Evolutionary conservation across 2,113 vertebrate species (phyloP).

Genomic region (Miniopterus natalensis): DNA sequence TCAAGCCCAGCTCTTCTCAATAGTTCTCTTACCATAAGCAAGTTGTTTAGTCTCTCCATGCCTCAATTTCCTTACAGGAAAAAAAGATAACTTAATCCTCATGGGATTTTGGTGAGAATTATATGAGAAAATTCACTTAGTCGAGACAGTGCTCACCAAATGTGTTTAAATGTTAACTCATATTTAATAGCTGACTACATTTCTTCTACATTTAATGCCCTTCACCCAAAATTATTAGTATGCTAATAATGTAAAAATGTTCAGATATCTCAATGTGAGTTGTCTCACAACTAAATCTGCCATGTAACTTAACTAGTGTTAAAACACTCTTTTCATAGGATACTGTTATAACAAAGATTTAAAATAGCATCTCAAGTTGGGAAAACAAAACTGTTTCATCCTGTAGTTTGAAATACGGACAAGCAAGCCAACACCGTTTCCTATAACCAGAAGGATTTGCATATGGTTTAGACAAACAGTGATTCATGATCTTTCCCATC

Average conservation of each 20-base stretch:
- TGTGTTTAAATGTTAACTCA: conserved; percentile 29
- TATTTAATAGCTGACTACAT: not conserved
- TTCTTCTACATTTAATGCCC: conserved; percentile 35
- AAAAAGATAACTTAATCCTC: conserved; percentile 27
- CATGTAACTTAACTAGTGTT: not conserved
- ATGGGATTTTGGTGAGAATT: not conserved
- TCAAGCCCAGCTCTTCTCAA: not conserved
- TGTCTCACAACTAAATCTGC: conserved; percentile 57
- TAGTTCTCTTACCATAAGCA: not conserved
- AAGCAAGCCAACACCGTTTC: conserved; percentile 45
- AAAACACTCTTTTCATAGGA: conserved; percentile 47
- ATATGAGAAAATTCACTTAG: not conserved
- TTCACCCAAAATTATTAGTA: conserved; percentile 24
- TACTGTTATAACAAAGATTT: conserved; percentile 55
- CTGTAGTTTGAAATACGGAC: conserved; percentile 27
- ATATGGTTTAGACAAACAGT: conserved; percentile 62
- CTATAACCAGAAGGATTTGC: conserved; percentile 56
- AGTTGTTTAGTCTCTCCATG: not conserved
- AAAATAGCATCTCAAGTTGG: conserved; percentile 66
- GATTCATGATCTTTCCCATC: conserved; percentile 34
- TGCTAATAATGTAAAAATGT: conserved; percentile 4
- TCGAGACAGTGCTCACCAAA: not conserved
- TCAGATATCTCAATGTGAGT: not conserved
- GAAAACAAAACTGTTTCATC: conserved; percentile 70
- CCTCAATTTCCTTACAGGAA: not conserved